phyloP scores from a whole-genome alignment of 2,888 invertebrate species.

The Ophion slaviceki region DNA sequence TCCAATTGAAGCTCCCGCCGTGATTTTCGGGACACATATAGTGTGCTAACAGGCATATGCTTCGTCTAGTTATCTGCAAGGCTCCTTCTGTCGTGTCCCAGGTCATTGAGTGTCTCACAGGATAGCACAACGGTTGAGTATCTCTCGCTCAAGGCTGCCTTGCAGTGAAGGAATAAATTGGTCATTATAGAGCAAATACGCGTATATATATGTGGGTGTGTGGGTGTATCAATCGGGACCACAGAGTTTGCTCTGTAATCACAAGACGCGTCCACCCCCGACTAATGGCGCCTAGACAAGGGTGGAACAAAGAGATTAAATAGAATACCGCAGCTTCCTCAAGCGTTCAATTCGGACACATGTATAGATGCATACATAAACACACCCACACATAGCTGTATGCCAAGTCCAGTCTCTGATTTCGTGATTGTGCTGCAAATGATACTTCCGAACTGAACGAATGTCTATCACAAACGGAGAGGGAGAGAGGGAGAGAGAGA shows the following conservation, averaged over 20 bases:
- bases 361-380: neutral
- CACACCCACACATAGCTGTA: neutral
- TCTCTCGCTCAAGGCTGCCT: no score
- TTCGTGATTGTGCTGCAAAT: slow-evolving; percentile 54
- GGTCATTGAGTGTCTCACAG: no score
- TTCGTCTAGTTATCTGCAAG: no score
- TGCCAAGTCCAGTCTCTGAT: slow-evolving; percentile 34
- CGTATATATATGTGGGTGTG: neutral
- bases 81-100: no score
- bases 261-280: neutral
- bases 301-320: slow-evolving; percentile 10
- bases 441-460: slow-evolving; percentile 12
- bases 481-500: neutral
- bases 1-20: no score
- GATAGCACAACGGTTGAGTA: no score
- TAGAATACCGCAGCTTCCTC: neutral
- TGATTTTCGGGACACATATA: no score
- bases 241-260: slow-evolving; percentile 1
- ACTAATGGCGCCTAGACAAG: slow-evolving; percentile 9
- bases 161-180: no score
- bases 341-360: neutral
- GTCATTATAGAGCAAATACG: no score
- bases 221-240: neutral
- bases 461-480: neutral
- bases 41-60: no score